Conservation (phyloP, 1,140 invertebrate species). For the Rhagoletis zephyria region DNA sequence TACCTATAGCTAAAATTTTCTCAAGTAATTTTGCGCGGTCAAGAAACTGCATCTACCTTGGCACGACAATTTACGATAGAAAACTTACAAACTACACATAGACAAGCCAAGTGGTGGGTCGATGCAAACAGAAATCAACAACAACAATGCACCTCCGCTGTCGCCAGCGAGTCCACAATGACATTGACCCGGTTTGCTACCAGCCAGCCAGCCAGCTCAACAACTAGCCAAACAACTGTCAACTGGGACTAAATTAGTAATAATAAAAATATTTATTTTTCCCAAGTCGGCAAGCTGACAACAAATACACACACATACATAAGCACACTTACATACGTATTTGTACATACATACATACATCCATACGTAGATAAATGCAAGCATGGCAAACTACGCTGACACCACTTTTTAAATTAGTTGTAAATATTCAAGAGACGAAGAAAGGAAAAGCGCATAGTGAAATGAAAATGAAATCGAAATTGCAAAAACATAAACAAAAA, state of each 20-base stretch:
- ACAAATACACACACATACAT: background rate
- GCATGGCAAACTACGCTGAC: background rate
- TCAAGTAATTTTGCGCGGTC: background rate
- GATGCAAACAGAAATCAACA: background rate
- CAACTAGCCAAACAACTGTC: constrained; percentile 41
- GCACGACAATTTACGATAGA: background rate
- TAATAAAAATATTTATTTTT: constrained; percentile 46
- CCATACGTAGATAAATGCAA: background rate
- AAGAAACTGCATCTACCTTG: constrained; percentile 9
- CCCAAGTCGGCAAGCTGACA: background rate
- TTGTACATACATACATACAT: background rate
- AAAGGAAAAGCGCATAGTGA: constrained; percentile 14
- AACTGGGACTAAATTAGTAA: constrained; percentile 44
- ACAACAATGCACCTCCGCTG: background rate
- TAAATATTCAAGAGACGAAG: constrained; percentile 19
- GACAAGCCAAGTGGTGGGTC: constrained; percentile 18
- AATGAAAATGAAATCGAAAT: constrained; percentile 51
- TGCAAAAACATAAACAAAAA: background rate
- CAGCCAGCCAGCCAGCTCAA: constrained; percentile 28
- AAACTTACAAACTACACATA: constrained; percentile 6
- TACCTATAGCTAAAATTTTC: background rate
- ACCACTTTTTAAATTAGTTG: constrained; percentile 44
- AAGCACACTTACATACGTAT: background rate
- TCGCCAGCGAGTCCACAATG: constrained; percentile 9
- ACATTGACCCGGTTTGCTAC: constrained; percentile 43